A percentile compares a stretch with the other conserved stretches of the same genome.
Conservation (phyloP, 2,888 invertebrate species). For the Eristalis intricaria region DNA sequence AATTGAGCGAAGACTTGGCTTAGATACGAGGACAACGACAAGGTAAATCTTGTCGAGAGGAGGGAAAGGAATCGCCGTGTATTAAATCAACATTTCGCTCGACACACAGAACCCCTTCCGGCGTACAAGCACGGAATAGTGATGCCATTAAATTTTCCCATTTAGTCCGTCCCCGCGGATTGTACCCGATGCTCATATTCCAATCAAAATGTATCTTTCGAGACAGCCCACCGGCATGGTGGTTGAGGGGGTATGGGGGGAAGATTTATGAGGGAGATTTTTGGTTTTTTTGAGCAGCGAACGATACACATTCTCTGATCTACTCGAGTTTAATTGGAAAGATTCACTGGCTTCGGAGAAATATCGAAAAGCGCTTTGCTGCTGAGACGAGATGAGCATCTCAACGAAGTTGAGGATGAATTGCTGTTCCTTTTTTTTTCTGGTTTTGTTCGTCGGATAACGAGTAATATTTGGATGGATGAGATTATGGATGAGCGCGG, state of each 20-base stretch:
- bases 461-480: neutral
- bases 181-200: conserved; percentile 62
- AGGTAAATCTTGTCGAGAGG: neutral
- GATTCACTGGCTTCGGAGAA: conserved; percentile 45
- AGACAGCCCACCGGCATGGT: neutral
- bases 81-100: conserved; percentile 35
- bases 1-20: conserved; percentile 8
- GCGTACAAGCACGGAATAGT: conserved; percentile 8
- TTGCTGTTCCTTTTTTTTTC: neutral
- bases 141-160: conserved; percentile 60
- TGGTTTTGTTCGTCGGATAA: neutral
- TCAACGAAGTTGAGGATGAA: conserved; percentile 18
- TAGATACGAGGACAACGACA: neutral
- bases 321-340: conserved; percentile 60
- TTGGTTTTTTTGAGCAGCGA: neutral
- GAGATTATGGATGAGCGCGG: neutral
- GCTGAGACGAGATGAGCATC: conserved; percentile 14
- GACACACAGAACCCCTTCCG: conserved; percentile 1
- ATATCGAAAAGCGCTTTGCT: conserved; percentile 9
- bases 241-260: conserved; percentile 21
- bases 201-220: conserved; percentile 57
- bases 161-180: conserved; percentile 61
- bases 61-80: neutral
- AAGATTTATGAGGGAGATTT: conserved; percentile 46
- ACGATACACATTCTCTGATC: neutral